Conservation (phyloP, 2,888 invertebrate species). For the Reticulitermes lucifugus region DNA sequence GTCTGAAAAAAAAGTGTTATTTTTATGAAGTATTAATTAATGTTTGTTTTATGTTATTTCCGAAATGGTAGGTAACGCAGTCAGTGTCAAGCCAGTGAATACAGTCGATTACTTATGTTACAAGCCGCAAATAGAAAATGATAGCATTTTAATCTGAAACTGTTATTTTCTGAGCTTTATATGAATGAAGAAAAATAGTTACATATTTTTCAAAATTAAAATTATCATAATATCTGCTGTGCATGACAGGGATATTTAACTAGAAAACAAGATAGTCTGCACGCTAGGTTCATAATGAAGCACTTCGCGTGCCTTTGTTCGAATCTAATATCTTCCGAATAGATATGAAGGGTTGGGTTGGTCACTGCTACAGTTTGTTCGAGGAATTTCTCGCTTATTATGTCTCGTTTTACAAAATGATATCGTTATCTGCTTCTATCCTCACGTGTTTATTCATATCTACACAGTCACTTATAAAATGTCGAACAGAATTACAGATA, state of each 20-base stretch:
- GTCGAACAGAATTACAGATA: no score
- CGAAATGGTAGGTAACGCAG: background rate
- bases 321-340: background rate
- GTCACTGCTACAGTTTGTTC: no score
- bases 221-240: conserved; percentile 18
- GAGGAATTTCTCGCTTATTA: no score
- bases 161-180: background rate
- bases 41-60: background rate
- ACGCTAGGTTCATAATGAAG: background rate
- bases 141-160: background rate
- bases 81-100: background rate
- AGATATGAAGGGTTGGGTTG: no score
- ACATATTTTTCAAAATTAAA: background rate
- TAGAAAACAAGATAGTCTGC: background rate
- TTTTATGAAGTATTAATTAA: background rate
- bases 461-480: no score
- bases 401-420: no score
- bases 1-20: background rate
- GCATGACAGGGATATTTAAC: conserved; percentile 4
- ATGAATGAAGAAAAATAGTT: background rate
- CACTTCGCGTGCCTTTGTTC: background rate
- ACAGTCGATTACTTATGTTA: background rate
- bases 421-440: no score
- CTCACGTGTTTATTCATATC: no score
- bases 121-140: background rate